Evolutionary conservation across 37 sponge, comb jelly and placozoan species (phyloP), one percentile per base, ranked within the genome.

Genomic region (Cladorhizidae sp.): DNA sequence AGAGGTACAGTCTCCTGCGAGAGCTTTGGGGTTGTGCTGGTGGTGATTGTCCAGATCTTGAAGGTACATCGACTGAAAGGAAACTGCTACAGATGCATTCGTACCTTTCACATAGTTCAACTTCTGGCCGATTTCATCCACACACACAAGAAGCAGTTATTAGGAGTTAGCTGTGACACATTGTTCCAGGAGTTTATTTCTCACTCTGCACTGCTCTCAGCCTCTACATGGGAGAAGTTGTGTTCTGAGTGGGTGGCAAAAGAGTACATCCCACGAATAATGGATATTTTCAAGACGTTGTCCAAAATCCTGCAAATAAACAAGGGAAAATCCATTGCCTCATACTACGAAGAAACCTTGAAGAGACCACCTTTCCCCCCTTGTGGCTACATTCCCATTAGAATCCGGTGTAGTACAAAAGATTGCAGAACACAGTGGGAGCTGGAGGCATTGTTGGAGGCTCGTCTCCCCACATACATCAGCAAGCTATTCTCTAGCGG

Each of bases 21-120:
- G 5, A 65, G 80, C 23, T 90, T 87, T 83, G 95, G 79, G 35
- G 72, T 57, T 20, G 61, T 88, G 14, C 83, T 91, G 18, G 95
- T 92, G 54, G 85, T 89, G 75, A 57, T 54, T 37, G 85, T 82
- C 6, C 80, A 77, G 50, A 67, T 83, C 23, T 73, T 95, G 32
- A 78, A 35, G 14, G 82, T 84, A 38, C 49, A 83, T 28, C 51
- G 90, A 1, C 87, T 74, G 74, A 95, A 95, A 76, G 95, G 95
- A 5, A 95, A 95, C 69, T 80, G 87, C n/a, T 95, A 57, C 62
- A 86, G 85, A 23, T 95, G 93, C 79, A 92, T 89, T 40, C 81
- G 95, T 18, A 95, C 93, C 36, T 95, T 89, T 70, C 95, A 95
- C 77, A 58, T 95, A 29, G 81, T 91, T 22, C 77, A 86, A 58